phyloP scores from a whole-genome alignment of 2,888 invertebrate species.

The Drosophila testacea region DNA sequence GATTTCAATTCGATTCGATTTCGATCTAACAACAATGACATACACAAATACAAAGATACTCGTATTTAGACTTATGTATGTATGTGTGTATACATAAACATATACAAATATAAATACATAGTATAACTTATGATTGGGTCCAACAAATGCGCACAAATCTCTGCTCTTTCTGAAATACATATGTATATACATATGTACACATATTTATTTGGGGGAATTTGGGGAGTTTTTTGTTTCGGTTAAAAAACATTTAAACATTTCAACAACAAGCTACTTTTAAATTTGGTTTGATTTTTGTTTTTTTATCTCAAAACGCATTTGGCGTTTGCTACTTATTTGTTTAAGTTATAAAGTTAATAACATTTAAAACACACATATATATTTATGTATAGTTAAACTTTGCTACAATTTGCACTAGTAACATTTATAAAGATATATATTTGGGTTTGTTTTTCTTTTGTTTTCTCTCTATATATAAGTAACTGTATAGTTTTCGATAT shows the following conservation, averaged over 20 bases:
- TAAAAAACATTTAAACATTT: slow-evolving; percentile 80
- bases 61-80: slow-evolving; percentile 40
- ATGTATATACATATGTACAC: slow-evolving; percentile 14
- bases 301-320: slow-evolving; percentile 9
- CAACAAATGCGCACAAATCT: slow-evolving; percentile 50
- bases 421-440: slow-evolving; percentile 68
- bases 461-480: slow-evolving; percentile 43
- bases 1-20: background rate
- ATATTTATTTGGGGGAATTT: slow-evolving; percentile 13
- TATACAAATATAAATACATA: slow-evolving; percentile 31
- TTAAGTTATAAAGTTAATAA: slow-evolving; percentile 58
- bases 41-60: slow-evolving; percentile 55
- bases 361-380: slow-evolving; percentile 77
- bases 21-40: slow-evolving; percentile 62
- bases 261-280: slow-evolving; percentile 73
- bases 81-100: slow-evolving; percentile 30
- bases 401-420: slow-evolving; percentile 73
- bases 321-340: slow-evolving; percentile 47
- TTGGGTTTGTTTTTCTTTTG: slow-evolving; percentile 34
- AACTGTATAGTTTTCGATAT: slow-evolving; percentile 29
- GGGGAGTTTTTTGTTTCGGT: slow-evolving; percentile 34
- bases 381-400: slow-evolving; percentile 58
- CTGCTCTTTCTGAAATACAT: slow-evolving; percentile 18
- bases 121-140: slow-evolving; percentile 48
- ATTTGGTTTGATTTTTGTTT: slow-evolving; percentile 25